These are phyloP conservation scores for Paelopatides confundens DNA, from an alignment of 53 echinoderm and acorn worm genomes.

Conservation along the genomic window DNA sequence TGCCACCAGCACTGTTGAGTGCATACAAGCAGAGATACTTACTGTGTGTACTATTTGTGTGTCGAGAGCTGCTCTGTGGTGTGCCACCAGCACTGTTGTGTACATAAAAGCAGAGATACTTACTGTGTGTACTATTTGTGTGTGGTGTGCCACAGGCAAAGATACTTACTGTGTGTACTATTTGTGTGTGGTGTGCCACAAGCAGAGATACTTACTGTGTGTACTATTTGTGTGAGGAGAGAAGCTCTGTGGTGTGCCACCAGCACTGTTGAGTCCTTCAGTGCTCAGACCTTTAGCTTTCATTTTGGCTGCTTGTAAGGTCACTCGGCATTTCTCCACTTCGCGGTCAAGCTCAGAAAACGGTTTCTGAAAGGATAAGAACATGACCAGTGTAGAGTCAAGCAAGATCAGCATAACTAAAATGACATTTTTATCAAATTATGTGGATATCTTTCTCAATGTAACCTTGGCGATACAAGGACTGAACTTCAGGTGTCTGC, in stretches of 20 bases:
- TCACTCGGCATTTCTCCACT: constrained; percentile 84
- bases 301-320: constrained; percentile 89
- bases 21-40: constrained; percentile 54
- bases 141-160: too few species aligned
- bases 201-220: constrained; percentile 50
- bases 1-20: too few species aligned
- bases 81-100: too few species aligned
- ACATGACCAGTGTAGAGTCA: too few species aligned
- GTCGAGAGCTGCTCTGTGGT: constrained; percentile 86
- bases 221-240: constrained; percentile 90
- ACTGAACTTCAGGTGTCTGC: too few species aligned
- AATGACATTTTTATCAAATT: too few species aligned
- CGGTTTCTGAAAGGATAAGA: constrained; percentile 71
- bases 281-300: constrained; percentile 77
- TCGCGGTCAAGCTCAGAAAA: constrained; percentile 89
- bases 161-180: constrained; percentile 71
- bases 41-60: too few species aligned
- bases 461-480: too few species aligned
- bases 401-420: too few species aligned
- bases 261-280: constrained; percentile 66
- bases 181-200: constrained; percentile 77
- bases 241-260: constrained; percentile 80
- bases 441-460: too few species aligned
- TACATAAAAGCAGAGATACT: too few species aligned
- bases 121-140: too few species aligned